phyloP scores from a whole-genome alignment of 2,797 vertebrate genomes.

The Pteronotus mesoamericanus region DNA sequence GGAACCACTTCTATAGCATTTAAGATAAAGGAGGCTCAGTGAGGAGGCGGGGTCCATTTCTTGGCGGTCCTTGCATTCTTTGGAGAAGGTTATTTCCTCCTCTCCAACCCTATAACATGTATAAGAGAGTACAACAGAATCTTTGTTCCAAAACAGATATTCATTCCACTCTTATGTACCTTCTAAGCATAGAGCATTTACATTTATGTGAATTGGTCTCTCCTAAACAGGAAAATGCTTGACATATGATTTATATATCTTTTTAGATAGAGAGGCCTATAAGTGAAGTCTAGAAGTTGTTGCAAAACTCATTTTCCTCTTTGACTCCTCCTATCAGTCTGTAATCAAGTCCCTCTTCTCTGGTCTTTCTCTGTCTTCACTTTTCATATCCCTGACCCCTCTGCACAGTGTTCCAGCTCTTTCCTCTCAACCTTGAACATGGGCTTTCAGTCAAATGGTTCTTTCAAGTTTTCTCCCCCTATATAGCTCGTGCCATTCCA shows the following conservation, averaged over 20 bases:
- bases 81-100: neutral
- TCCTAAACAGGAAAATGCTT: neutral
- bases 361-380: neutral
- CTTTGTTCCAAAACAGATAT: neutral
- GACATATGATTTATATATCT: neutral
- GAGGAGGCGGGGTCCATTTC: neutral
- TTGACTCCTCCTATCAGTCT: neutral
- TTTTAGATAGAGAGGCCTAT: neutral
- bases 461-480: neutral
- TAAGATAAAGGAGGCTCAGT: neutral
- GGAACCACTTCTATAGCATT: neutral
- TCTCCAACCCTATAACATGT: neutral
- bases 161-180: neutral
- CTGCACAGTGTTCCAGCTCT: neutral
- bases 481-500: neutral
- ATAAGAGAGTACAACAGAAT: neutral
- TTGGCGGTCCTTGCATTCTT: neutral
- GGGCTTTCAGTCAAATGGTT: neutral
- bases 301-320: neutral
- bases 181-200: neutral
- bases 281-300: neutral
- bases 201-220: neutral
- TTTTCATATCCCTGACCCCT: neutral
- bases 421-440: neutral
- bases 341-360: neutral